phyloP scores from a whole-genome alignment of 2,113 vertebrate genomes.

The Natator depressus region DNA sequence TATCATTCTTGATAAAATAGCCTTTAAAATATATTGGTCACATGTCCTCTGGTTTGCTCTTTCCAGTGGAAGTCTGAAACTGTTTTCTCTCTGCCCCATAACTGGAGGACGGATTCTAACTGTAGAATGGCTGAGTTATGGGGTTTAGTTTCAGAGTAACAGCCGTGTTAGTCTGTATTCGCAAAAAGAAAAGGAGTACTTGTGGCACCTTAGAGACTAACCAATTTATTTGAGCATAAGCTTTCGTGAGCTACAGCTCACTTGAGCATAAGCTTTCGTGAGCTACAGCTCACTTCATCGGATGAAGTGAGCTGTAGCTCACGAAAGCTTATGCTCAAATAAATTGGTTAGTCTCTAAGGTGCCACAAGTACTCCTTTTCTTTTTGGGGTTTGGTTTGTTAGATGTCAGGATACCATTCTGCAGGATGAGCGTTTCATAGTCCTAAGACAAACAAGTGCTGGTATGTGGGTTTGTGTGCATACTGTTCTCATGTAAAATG shows the following conservation, averaged over 20 bases:
- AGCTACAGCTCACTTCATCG: too few species aligned
- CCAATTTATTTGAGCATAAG: too few species aligned
- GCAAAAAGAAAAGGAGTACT: too few species aligned
- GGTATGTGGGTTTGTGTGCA: accelerated
- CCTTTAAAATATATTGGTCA: neutral
- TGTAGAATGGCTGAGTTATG: neutral
- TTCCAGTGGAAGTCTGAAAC: neutral
- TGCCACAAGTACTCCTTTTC: too few species aligned
- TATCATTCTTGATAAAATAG: neutral
- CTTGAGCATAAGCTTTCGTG: too few species aligned
- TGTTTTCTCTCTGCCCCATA: neutral
- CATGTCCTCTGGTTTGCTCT: neutral
- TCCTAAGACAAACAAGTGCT: neutral
- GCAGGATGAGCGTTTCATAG: neutral
- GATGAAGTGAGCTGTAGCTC: too few species aligned
- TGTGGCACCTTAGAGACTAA: too few species aligned
- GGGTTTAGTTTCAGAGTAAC: too few species aligned
- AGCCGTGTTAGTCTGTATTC: too few species aligned
- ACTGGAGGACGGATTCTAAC: accelerated
- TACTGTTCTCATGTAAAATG: accelerated
- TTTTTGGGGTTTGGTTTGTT: neutral
- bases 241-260: too few species aligned
- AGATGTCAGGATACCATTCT: neutral
- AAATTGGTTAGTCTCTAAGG: too few species aligned
- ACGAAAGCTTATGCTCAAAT: too few species aligned